Percentiles rank a stretch among this genome's conserved stretches.
Conservation (phyloP, 1,140 invertebrate species). For the Epicauta chinensis region DNA sequence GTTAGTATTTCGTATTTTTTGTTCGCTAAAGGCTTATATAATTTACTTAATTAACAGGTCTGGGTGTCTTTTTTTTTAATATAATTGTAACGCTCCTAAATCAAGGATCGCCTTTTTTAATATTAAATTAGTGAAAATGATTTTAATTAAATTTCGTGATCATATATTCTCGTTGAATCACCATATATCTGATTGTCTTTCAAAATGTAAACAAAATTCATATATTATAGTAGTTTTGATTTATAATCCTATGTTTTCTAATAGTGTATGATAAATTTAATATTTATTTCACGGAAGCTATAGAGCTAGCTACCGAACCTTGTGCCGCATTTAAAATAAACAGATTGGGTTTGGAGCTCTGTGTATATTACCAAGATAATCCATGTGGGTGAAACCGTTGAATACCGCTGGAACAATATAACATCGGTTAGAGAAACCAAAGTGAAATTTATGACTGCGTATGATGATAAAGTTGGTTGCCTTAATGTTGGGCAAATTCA, state of each 20-base stretch:
- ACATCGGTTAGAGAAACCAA: slow-evolving; percentile 14
- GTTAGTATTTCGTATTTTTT: neutral
- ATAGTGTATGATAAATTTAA: slow-evolving; percentile 12
- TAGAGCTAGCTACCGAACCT: neutral
- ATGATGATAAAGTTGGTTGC: slow-evolving; percentile 14
- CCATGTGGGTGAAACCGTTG: slow-evolving; percentile 16
- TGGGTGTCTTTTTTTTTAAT: too few relatives aligned
- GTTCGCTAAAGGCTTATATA: slow-evolving; percentile 11
- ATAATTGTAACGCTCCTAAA: too few relatives aligned
- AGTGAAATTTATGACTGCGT: slow-evolving; percentile 15
- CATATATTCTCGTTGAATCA: too few relatives aligned
- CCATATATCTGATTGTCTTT: too few relatives aligned
- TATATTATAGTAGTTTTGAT: too few relatives aligned
- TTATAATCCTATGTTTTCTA: too few relatives aligned
- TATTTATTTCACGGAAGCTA: slow-evolving; percentile 14
- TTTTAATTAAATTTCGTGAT: too few relatives aligned
- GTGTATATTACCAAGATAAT: slow-evolving; percentile 12
- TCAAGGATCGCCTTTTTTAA: too few relatives aligned
- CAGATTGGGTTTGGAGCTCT: slow-evolving; percentile 2
- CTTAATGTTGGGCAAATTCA: slow-evolving; percentile 15
- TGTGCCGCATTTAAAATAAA: slow-evolving; percentile 14
- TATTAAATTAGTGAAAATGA: too few relatives aligned
- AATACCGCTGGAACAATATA: slow-evolving; percentile 16
- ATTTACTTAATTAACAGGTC: slow-evolving; percentile 12
- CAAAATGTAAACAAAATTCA: too few relatives aligned